phyloP scores from a whole-genome alignment of 2,113 vertebrate genomes.

The Pachycephala philippinensis region DNA sequence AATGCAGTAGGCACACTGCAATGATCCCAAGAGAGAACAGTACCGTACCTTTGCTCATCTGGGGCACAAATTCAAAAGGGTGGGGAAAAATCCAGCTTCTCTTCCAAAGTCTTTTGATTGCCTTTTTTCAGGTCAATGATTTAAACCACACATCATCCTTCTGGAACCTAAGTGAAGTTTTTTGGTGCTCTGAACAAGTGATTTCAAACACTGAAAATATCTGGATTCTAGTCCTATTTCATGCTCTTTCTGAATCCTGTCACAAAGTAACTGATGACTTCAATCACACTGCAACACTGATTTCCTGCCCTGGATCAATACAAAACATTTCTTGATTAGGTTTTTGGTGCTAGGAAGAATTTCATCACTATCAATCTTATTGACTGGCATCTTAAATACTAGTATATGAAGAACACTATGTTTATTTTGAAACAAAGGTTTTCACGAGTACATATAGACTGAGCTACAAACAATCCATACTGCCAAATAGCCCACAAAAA shows the following conservation, averaged over 20 bases:
- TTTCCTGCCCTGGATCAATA: conserved; percentile 30
- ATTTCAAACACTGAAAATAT: neutral
- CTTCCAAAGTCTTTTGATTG: neutral
- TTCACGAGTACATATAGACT: neutral
- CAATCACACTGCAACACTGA: conserved; percentile 19
- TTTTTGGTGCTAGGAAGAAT: neutral
- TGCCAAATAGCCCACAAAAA: neutral
- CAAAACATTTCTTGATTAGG: neutral
- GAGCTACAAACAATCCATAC: neutral
- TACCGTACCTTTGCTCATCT: neutral
- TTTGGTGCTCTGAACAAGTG: neutral
- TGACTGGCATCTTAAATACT: neutral
- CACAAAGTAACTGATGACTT: conserved; percentile 38
- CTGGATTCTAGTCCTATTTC: neutral
- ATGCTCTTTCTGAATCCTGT: neutral
- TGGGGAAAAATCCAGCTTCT: neutral
- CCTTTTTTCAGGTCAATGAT: neutral
- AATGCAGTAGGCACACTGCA: neutral
- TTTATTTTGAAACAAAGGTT: neutral
- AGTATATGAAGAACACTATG: neutral
- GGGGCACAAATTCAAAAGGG: neutral
- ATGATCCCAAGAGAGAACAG: neutral
- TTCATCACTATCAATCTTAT: conserved; percentile 12
- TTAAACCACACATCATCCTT: neutral
- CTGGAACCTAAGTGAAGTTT: neutral